These are phyloP conservation scores for Amorpha juglandis DNA, from an alignment of 2,888 invertebrate species.

Conservation along the genomic window DNA sequence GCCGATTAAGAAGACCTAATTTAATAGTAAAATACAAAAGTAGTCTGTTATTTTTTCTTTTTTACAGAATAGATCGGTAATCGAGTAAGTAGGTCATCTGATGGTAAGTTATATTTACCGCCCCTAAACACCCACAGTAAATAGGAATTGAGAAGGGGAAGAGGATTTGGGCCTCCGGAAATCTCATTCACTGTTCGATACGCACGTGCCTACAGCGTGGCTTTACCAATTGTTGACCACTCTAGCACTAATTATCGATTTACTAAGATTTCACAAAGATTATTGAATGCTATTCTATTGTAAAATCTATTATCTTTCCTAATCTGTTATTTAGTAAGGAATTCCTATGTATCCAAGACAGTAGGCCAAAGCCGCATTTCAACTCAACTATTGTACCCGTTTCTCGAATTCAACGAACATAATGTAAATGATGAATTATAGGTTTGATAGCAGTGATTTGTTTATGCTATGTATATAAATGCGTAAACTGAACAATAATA, in stretches of 20 bases:
- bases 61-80: no score
- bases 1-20: no score
- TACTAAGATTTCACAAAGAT: background rate
- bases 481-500: background rate
- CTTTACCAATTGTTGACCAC: background rate
- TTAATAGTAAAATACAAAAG: no score
- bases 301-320: background rate
- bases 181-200: background rate
- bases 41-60: no score
- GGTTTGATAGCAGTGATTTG: background rate
- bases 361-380: constrained; percentile 4
- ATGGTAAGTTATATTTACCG: no score
- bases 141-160: no score
- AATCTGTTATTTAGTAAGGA: background rate
- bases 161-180: no score
- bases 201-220: no score
- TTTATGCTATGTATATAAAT: background rate
- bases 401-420: background rate
- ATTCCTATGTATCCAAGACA: constrained; percentile 2
- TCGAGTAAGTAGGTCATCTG: no score
- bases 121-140: no score
- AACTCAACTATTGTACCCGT: constrained; percentile 11
- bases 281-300: background rate
- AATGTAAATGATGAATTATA: background rate
- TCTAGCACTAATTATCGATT: background rate